Conservation (phyloP, 1,140 invertebrate species). For the Heliconius congener region DNA sequence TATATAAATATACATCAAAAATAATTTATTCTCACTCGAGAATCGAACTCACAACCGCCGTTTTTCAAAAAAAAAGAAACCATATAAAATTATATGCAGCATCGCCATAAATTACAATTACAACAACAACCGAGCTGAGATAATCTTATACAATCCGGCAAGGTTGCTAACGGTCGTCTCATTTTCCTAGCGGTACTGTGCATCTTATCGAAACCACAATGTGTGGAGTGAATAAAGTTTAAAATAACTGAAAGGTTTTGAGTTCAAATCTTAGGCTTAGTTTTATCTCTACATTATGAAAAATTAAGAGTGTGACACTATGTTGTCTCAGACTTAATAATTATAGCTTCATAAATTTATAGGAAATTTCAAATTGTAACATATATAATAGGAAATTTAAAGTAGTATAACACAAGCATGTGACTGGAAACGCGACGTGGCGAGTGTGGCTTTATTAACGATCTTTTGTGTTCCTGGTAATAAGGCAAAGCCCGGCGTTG, state of each 20-base stretch:
- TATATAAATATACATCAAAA: too few relatives aligned
- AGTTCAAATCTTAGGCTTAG: not conserved
- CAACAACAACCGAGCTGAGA: not conserved
- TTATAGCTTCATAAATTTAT: too few relatives aligned
- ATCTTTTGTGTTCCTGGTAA: not conserved
- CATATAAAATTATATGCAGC: not conserved
- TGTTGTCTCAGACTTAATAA: too few relatives aligned
- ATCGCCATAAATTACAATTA: not conserved
- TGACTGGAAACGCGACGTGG: not conserved
- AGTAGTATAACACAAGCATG: too few relatives aligned
- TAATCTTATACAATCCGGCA: slow-evolving; percentile 13
- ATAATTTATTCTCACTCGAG: too few relatives aligned
- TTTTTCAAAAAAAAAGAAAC: too few relatives aligned
- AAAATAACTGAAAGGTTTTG: not conserved
- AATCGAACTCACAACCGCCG: too few relatives aligned
- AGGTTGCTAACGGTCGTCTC: slow-evolving; percentile 8
- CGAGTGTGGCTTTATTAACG: not conserved
- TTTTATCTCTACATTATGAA: not conserved
- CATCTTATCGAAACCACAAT: not conserved
- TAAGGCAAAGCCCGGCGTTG: not conserved
- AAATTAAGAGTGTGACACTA: too few relatives aligned
- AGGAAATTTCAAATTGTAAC: too few relatives aligned
- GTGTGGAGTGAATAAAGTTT: not conserved
- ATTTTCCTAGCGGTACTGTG: slow-evolving; percentile 26
- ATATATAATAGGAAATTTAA: too few relatives aligned